A percentile compares a stretch with the other conserved stretches of the same genome.
phyloP scores from a whole-genome alignment of 2,113 vertebrate species.

The Brachyistius frenatus region DNA sequence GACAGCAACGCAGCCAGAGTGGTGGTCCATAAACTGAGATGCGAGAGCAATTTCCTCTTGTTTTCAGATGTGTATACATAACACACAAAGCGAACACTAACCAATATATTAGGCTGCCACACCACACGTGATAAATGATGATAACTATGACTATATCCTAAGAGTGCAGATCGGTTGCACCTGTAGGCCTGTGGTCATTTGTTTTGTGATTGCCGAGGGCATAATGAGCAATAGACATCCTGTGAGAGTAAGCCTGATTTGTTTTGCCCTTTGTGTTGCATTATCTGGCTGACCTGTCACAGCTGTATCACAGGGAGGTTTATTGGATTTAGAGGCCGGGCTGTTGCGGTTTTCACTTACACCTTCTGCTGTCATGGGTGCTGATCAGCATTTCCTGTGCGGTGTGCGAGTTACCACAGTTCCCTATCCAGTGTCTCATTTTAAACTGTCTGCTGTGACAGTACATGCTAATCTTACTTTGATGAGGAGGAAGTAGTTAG shows the following conservation, averaged over 20 bases:
- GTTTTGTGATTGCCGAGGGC: constrained; percentile 57
- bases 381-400: constrained; percentile 58
- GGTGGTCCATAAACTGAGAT: constrained; percentile 41
- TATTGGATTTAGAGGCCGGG: constrained; percentile 65
- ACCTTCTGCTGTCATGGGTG: constrained; percentile 54
- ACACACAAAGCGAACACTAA: constrained; percentile 32
- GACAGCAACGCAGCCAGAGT: constrained; percentile 20
- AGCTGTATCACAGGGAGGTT: constrained; percentile 63
- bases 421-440: constrained; percentile 38
- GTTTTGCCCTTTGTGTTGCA: constrained; percentile 64
- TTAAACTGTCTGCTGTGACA: constrained; percentile 18
- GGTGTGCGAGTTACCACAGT: constrained; percentile 21
- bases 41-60: constrained; percentile 37
- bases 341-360: constrained; percentile 58
- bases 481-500: constrained; percentile 23
- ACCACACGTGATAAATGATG: constrained; percentile 53
- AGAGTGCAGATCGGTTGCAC: constrained; percentile 46
- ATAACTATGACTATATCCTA: constrained; percentile 65
- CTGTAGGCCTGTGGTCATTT: constrained; percentile 63
- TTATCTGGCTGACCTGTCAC: constrained; percentile 72
- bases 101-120: constrained; percentile 58
- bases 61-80: constrained; percentile 41
- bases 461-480: constrained; percentile 17
- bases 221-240: constrained; percentile 57
- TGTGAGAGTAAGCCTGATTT: constrained; percentile 56